phyloP scores from a whole-genome alignment of 2,113 vertebrate genomes.

The Tangachromis dhanisi region DNA sequence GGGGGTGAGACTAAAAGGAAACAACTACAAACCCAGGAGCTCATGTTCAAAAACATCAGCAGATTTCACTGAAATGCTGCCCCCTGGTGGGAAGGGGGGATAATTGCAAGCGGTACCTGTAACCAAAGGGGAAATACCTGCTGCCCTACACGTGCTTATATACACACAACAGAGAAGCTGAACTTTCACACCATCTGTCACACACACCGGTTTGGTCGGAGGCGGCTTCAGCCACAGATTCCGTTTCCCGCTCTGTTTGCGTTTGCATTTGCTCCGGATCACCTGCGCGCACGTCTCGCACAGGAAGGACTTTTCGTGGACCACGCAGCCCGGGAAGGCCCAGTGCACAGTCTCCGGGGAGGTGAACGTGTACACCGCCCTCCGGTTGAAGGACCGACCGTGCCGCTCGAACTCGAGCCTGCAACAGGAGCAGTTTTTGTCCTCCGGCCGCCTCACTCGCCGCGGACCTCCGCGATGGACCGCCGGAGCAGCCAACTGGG shows the following conservation, averaged over 20 bases:
- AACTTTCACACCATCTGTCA: background rate
- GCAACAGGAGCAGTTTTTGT: constrained; percentile 43
- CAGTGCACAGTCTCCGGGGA: constrained; percentile 42
- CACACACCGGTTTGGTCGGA: constrained; percentile 8
- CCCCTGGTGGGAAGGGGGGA: background rate
- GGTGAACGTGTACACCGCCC: constrained; percentile 59
- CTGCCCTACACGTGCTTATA: background rate
- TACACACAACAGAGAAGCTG: background rate
- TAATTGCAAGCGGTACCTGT: background rate
- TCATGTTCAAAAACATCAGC: background rate
- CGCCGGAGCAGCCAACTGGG: rapidly evolving
- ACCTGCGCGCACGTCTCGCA: constrained; percentile 58
- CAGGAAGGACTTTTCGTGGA: constrained; percentile 41
- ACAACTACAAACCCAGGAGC: background rate
- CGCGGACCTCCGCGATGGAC: background rate
- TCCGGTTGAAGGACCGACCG: constrained; percentile 57
- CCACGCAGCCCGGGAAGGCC: constrained; percentile 33
- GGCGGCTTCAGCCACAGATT: constrained; percentile 43
- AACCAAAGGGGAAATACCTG: background rate
- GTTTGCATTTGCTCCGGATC: constrained; percentile 27
- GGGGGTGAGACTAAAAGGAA: background rate
- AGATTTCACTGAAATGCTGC: background rate
- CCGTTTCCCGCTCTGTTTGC: constrained; percentile 29
- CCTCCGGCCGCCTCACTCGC: constrained; percentile 7
- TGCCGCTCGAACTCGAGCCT: constrained; percentile 37